Evolutionary conservation across 2,797 vertebrate genomes (phyloP).

Genomic region (Rhinoraja longicauda): DNA sequence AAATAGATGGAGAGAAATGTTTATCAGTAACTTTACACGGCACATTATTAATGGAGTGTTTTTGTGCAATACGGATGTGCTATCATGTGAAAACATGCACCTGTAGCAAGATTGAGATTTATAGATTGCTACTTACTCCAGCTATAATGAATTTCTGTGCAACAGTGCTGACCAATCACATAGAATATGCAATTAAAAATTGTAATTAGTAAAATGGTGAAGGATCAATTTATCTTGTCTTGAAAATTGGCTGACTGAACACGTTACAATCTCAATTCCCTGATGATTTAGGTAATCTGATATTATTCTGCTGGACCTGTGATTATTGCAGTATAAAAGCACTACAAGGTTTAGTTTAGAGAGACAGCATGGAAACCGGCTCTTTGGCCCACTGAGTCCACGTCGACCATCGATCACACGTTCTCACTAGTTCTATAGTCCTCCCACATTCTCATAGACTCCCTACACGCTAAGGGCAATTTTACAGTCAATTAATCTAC

Average conservation of each 20-base stretch:
- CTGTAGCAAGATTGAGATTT: background rate
- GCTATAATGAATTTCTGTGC: background rate
- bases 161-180: background rate
- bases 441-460: no score
- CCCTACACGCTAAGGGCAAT: no score
- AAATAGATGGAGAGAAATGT: background rate
- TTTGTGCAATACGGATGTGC: background rate
- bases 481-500: no score
- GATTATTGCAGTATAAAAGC: background rate
- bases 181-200: slow-evolving; percentile 28
- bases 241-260: background rate
- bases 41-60: background rate
- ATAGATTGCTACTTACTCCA: background rate
- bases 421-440: no score
- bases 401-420: no score
- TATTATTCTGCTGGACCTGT: background rate
- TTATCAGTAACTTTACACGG: background rate
- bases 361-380: background rate
- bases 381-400: no score
- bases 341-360: background rate
- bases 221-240: background rate
- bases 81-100: background rate
- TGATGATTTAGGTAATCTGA: background rate
- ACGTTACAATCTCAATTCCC: background rate
- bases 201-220: slow-evolving; percentile 19